Evolutionary conservation across 2,888 invertebrate species (phyloP), one percentile per base, ranked within the genome.

Genomic region (Habrosyne pyritoides): DNA sequence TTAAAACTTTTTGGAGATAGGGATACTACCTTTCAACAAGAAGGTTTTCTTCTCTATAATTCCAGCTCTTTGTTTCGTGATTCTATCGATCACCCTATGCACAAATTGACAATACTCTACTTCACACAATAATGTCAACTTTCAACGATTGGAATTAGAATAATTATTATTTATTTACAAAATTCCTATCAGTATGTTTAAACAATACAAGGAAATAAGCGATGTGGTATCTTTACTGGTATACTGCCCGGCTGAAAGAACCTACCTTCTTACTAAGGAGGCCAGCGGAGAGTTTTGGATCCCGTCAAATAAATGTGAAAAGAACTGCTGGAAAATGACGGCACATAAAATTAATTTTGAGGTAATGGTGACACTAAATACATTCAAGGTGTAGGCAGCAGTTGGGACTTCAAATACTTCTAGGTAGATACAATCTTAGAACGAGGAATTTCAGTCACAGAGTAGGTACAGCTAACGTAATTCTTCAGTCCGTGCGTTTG

Each of bases 191-290:
- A 60, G 21, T 51, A 89, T 89, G 89, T 89, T 89, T 59, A 88
- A 86, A 57, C 71, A 80, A 51, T 89, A 86, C 58, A 79, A 72
- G 59, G 87, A 88, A 56, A 50, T 90, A 7, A 69, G 77, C 47
- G 89, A 90, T 60, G 87, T 89, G 10, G 86, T 90, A 0, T 88
- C 89, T 0, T 63, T 90, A n/a, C 47, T 90, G 49, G 78, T 84
- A 12, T 84, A 83, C 61, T 89, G 88, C 56, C 81, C 87, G 0
- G 62, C 68, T 0, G 89, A 90, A 8, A 75, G 73, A 47, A 64
- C 81, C 0, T 87, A 75, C 56, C 75, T 90, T 1, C 64, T 89
- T 18, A 80, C 75, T 1, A 89, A 83, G 59, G 88, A 89, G 48
- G 57, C 73, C 0, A 83, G 72, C 50, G 86, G 88, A 1, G 89